Evolutionary conservation across 1,140 invertebrate species (phyloP).

Genomic region (Panagrolaimus sp.): DNA sequence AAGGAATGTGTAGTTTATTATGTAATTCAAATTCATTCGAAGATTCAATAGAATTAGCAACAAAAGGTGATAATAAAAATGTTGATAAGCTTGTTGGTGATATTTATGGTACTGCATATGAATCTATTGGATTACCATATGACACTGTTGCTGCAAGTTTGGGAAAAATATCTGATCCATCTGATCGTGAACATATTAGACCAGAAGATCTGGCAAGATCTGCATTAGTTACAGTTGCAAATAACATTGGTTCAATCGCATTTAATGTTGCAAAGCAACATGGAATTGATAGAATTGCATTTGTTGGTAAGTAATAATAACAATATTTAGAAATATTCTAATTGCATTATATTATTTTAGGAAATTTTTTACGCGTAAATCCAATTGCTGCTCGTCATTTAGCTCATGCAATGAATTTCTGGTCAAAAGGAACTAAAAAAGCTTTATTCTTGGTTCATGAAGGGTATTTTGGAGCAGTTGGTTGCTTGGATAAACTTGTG

Average conservation of each 20-base stretch:
- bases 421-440: conserved; percentile 89
- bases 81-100: conserved; percentile 93
- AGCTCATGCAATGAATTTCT: conserved; percentile 95
- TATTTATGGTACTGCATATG: conserved; percentile 95
- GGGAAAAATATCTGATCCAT: conserved; percentile 87
- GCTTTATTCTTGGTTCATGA: conserved; percentile 66
- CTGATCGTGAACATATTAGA: conserved; percentile 72
- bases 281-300: conserved; percentile 69
- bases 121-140: conserved; percentile 78
- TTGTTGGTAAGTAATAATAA: conserved; percentile 65
- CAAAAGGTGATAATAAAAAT: conserved; percentile 75
- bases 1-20: conserved; percentile 86
- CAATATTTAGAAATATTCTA: conserved; percentile 12
- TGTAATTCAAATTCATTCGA: conserved; percentile 94
- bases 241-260: conserved; percentile 97
- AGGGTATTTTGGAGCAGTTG: conserved; percentile 90
- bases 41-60: conserved; percentile 86
- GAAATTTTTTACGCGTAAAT: conserved; percentile 94
- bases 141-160: conserved; percentile 92
- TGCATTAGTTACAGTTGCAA: conserved; percentile 92
- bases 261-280: conserved; percentile 83
- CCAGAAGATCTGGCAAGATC: conserved; percentile 85
- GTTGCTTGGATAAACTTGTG: conserved; percentile 73
- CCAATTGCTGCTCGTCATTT: conserved; percentile 93
- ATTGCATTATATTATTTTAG: conserved; percentile 66